Evolutionary conservation across 2,113 vertebrate species (phyloP).

Genomic region (Plectropomus leopardus): DNA sequence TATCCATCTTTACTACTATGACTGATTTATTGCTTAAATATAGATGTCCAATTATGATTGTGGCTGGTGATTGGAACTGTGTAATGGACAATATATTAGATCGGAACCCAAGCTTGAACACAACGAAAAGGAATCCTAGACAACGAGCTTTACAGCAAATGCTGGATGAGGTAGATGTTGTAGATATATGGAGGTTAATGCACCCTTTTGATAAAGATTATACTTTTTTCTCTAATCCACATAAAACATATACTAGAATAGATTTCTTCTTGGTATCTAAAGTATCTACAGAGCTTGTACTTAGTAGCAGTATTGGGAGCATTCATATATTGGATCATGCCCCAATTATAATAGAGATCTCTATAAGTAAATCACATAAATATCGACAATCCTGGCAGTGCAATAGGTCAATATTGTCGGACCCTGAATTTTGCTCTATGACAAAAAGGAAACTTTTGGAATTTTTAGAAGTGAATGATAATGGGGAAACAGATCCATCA

Average conservation of each 20-base stretch:
- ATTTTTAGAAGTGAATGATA: neutral
- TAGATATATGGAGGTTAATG: too few species aligned
- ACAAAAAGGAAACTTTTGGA: neutral
- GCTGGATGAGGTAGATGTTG: too few species aligned
- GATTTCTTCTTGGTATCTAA: neutral
- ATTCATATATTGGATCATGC: neutral
- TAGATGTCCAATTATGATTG: too few species aligned
- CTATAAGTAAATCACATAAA: neutral
- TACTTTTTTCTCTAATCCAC: neutral
- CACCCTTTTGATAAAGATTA: neutral
- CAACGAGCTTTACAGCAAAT: too few species aligned
- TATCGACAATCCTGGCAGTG: neutral
- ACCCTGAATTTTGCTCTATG: too few species aligned
- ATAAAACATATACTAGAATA: neutral
- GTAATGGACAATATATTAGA: too few species aligned
- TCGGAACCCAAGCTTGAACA: too few species aligned
- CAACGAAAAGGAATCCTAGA: too few species aligned
- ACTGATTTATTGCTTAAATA: too few species aligned
- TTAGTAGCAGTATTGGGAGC: neutral
- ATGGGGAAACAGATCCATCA: neutral
- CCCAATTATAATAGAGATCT: neutral
- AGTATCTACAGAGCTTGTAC: neutral
- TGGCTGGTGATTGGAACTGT: too few species aligned
- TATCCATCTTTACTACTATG: too few species aligned
- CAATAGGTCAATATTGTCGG: neutral